Percentiles rank a stretch among this genome's conserved stretches.
These are phyloP conservation scores for Scylla paramamosain DNA, from an alignment of 1,140 invertebrate genomes.

Conservation along the genomic window DNA sequence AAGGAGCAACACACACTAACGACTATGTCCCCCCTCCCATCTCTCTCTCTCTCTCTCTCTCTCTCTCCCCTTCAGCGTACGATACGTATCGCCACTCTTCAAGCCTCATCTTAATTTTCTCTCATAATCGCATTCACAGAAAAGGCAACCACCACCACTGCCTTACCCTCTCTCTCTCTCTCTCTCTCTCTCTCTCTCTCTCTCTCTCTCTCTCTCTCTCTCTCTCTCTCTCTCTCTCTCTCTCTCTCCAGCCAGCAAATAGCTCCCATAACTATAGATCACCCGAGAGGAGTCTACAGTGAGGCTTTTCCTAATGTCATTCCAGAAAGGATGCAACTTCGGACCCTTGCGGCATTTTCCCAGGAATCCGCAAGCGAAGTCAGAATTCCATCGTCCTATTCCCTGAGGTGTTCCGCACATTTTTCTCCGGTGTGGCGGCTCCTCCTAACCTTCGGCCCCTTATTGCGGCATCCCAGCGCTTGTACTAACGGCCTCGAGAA, in stretches of 20 bases:
- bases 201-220: neutral
- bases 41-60: too few relatives aligned
- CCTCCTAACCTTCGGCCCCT: neutral
- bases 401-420: neutral
- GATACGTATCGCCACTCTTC: neutral
- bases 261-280: constrained; percentile 44
- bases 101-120: neutral
- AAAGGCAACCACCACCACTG: constrained; percentile 5
- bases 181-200: neutral
- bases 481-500: neutral
- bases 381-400: constrained; percentile 50
- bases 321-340: constrained; percentile 66
- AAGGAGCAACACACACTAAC: too few relatives aligned
- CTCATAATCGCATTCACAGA: constrained; percentile 7
- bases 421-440: neutral
- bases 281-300: constrained; percentile 53
- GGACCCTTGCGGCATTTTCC: constrained; percentile 67
- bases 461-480: constrained; percentile 2
- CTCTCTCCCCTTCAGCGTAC: neutral
- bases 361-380: constrained; percentile 41
- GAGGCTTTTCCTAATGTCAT: constrained; percentile 68
- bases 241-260: constrained; percentile 21
- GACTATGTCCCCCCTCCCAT: too few relatives aligned
- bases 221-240: neutral
- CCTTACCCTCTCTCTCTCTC: neutral